Evolutionary conservation across 2,113 vertebrate species (phyloP).

Genomic region (Cyanoderma ruficeps): DNA sequence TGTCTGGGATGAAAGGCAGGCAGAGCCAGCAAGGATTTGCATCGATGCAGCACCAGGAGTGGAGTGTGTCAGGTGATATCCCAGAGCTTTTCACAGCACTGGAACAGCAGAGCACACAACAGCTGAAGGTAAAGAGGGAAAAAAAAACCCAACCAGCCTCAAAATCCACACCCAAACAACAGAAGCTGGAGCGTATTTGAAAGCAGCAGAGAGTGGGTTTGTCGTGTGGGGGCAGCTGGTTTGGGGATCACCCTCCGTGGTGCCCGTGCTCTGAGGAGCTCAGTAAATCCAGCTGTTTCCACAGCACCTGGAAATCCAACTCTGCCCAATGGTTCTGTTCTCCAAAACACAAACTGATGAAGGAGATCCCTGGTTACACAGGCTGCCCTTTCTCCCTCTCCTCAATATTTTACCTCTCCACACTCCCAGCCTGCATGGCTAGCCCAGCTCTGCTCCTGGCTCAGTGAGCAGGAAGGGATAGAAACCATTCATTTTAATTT

Average conservation of each 20-base stretch:
- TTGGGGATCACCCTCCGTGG: neutral
- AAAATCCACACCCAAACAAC: neutral
- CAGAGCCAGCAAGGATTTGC: constrained; percentile 39
- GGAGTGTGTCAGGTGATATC: neutral
- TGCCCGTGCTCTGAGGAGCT: neutral
- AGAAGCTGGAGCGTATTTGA: accelerated
- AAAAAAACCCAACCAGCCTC: neutral
- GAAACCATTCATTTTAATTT: neutral
- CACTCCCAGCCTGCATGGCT: neutral
- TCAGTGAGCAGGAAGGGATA: neutral
- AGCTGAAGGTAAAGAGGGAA: neutral
- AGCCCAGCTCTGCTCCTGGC: neutral
- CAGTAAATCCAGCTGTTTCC: accelerated
- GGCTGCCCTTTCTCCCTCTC: neutral
- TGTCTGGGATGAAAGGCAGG: constrained; percentile 16
- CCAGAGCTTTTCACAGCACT: neutral
- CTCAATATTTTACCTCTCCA: neutral
- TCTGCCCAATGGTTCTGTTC: neutral
- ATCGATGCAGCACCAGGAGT: neutral
- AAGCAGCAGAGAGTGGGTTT: neutral
- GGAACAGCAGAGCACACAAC: neutral
- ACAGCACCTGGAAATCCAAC: neutral
- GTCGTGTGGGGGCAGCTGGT: neutral
- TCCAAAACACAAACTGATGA: accelerated
- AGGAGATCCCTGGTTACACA: neutral